Evolutionary conservation across 2,113 vertebrate species (phyloP), one percentile per base, ranked within the genome.

Genomic region (Melanerpes aurifrons): DNA sequence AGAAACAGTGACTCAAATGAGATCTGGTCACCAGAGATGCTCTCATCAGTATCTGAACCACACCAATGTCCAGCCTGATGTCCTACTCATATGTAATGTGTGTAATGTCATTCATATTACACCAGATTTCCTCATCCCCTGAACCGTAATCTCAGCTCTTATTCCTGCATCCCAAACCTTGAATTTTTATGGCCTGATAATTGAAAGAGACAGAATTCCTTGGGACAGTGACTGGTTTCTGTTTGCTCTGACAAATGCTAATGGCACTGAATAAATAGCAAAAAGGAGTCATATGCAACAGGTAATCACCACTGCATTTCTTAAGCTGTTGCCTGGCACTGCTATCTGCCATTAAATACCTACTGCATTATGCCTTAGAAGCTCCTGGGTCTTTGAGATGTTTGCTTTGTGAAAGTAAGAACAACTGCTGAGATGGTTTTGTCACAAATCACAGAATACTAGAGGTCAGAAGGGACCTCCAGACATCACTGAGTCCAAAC

Each of bases 221-320:
- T 61, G 62, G 69, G 87, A 93, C 37, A 62, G 69, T 54, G 62
- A 75, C 48, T 0, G 0, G 79, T 87, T 86, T 92, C 72, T 40
- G 58, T 93, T 93, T 95, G 64, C 85, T 94, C 68, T 89, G 64
- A 92, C 68, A 91, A 86, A 94, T 31, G 64, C 25, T 87, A 80
- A 63, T 62, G 32, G 61, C 1, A 3, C 89, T 95, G 58, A 87
- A 87, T 86, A 89, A 94, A 93, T 72, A 92, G 54, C 62, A 75
- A 87, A 68, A 94, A 80, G 37, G 10, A 47, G 29, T 18, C 43
- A 5, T 89, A 86, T 54, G 68, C 37, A 92, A 15, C 53, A 82
- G 32, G 40, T 45, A 29, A 61, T 82, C 69, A 57, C 78, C 71
- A 77, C 75, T 21, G 73, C 87, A 19, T 75, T 92, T 86, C 79